Evolutionary conservation across 2,888 invertebrate genomes (phyloP).

Genomic region (Phortica magna): DNA sequence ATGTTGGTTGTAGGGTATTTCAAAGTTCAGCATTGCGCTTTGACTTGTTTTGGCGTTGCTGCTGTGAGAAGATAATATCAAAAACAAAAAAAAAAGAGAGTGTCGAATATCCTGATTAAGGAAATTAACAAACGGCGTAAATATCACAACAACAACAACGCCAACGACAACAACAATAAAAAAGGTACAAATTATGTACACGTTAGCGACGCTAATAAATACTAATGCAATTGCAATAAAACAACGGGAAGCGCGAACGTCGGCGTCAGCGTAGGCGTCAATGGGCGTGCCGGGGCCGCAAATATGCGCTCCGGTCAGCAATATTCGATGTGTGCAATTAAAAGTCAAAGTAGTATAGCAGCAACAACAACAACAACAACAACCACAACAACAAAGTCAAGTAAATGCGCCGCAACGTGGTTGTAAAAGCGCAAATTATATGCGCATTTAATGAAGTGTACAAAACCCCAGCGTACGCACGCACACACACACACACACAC

Average conservation of each 20-base stretch:
- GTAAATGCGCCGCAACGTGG: not conserved
- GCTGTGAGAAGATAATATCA: not conserved
- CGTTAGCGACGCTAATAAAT: not conserved
- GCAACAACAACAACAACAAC: not conserved
- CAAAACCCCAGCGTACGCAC: conserved; percentile 17
- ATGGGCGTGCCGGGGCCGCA: not conserved
- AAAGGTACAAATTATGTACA: not conserved
- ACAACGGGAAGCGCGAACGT: conserved; percentile 39
- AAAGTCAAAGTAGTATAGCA: conserved; percentile 52
- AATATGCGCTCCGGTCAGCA: conserved; percentile 1
- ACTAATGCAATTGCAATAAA: conserved; percentile 54
- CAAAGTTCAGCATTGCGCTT: too few species aligned
- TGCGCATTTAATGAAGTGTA: conserved; percentile 62
- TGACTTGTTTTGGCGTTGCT: not conserved
- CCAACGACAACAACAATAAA: not conserved
- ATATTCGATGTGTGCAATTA: conserved; percentile 49
- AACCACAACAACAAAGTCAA: too few species aligned
- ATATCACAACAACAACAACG: not conserved
- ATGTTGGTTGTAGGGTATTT: too few species aligned
- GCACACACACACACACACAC: conserved; percentile 5
- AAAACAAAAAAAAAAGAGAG: not conserved
- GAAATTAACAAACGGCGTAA: not conserved
- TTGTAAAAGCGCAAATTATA: conserved; percentile 53
- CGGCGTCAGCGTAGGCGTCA: conserved; percentile 2
- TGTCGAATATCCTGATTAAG: conserved; percentile 45